A percentile compares a stretch with the other conserved stretches of the same genome.
Conservation (phyloP, 2,797 vertebrate genomes). For the Eulemur coronatus region DNA sequence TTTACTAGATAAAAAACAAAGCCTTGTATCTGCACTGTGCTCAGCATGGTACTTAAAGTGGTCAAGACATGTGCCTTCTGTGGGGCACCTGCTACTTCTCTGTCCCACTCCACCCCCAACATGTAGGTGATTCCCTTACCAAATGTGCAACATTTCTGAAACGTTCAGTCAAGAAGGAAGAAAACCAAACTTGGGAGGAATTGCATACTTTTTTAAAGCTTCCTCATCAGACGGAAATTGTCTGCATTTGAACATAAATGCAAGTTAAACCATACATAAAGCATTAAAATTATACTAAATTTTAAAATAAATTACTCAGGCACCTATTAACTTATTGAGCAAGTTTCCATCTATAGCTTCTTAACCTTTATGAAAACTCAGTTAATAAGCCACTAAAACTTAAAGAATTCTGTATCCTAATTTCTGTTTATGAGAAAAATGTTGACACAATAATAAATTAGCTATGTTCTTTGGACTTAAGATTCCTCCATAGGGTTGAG, state of each 20-base stretch:
- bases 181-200: neutral
- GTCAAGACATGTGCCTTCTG: neutral
- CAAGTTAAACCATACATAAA: neutral
- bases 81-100: rapidly evolving
- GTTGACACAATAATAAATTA: neutral
- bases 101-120: neutral
- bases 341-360: neutral
- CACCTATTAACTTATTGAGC: neutral
- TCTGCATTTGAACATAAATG: neutral
- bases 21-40: rapidly evolving
- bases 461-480: neutral
- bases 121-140: neutral
- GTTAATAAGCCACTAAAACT: neutral
- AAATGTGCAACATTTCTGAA: neutral
- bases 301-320: neutral
- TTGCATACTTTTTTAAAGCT: neutral
- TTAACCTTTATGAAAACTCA: neutral
- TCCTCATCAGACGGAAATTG: neutral
- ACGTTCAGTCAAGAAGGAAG: neutral
- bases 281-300: neutral
- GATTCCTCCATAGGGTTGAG: neutral
- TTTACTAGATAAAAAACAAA: neutral
- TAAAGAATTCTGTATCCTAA: neutral
- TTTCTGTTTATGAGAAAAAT: neutral
- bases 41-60: neutral